These are phyloP conservation scores for Melanotaenia pygmaea DNA, from an alignment of 2,797 vertebrate genomes.

Conservation along the genomic window DNA sequence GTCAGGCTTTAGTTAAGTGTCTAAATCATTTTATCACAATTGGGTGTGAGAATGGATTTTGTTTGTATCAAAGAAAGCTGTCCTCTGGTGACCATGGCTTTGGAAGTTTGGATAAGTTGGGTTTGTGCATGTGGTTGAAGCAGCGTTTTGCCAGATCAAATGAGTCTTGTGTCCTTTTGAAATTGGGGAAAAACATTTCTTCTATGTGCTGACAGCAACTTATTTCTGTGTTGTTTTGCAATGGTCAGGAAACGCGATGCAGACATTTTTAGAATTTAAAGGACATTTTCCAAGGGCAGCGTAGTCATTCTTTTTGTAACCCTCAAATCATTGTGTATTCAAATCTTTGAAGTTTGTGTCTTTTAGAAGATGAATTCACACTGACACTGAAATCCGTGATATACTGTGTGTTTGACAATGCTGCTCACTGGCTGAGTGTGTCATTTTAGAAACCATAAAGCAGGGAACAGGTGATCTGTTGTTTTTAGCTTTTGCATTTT, in stretches of 20 bases:
- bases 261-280: slow-evolving; percentile 22
- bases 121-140: slow-evolving; percentile 54
- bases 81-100: slow-evolving; percentile 35
- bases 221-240: slow-evolving; percentile 20
- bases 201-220: slow-evolving; percentile 7
- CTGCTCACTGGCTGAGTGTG: slow-evolving; percentile 84
- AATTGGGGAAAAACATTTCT: slow-evolving; percentile 6
- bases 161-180: slow-evolving; percentile 19
- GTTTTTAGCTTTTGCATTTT: slow-evolving; percentile 31
- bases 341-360: slow-evolving; percentile 35
- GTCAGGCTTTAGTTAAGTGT: slow-evolving; percentile 28
- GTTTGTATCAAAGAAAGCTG: slow-evolving; percentile 43
- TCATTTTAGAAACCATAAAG: slow-evolving; percentile 54
- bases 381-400: slow-evolving; percentile 49
- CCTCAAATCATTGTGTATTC: slow-evolving; percentile 31
- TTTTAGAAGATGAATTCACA: slow-evolving; percentile 53
- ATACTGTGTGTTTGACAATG: slow-evolving; percentile 49
- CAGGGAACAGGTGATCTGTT: slow-evolving; percentile 58
- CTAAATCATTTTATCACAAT: not conserved
- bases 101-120: slow-evolving; percentile 53
- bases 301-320: slow-evolving; percentile 19
- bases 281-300: slow-evolving; percentile 22
- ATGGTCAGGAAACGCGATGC: slow-evolving; percentile 8
- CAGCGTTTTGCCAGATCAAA: slow-evolving; percentile 28
- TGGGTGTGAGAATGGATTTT: slow-evolving; percentile 29